Percentiles rank a stretch among this genome's conserved stretches.
These are phyloP conservation scores for Nerophis ophidion DNA, from an alignment of 2,113 vertebrate genomes.

Conservation along the genomic window DNA sequence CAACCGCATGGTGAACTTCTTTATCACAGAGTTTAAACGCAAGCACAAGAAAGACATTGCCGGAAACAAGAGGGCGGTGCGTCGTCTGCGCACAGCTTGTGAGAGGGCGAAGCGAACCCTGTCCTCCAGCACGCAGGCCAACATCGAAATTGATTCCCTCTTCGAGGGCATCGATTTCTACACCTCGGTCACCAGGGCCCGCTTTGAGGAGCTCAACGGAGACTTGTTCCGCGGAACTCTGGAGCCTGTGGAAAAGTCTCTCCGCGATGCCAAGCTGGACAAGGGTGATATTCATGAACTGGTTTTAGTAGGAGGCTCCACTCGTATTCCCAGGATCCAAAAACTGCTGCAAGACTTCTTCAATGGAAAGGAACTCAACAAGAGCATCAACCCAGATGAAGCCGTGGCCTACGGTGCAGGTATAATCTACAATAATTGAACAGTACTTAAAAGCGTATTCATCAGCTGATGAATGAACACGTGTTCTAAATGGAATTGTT, in stretches of 20 bases:
- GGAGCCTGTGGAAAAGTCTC: conserved; percentile 67
- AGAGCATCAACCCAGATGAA: conserved; percentile 70
- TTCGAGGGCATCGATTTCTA: conserved; percentile 91
- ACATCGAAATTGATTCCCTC: conserved; percentile 80
- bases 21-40: conserved; percentile 71
- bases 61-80: conserved; percentile 71
- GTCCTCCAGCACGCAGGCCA: conserved; percentile 75
- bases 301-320: conserved; percentile 65
- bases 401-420: conserved; percentile 73
- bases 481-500: not conserved
- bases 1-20: conserved; percentile 73
- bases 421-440: conserved; percentile 6
- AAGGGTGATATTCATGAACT: conserved; percentile 64
- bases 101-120: conserved; percentile 73
- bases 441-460: not conserved
- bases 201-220: conserved; percentile 86
- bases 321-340: conserved; percentile 71
- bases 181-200: conserved; percentile 89
- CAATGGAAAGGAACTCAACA: conserved; percentile 66
- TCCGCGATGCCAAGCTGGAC: conserved; percentile 67
- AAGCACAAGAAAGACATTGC: conserved; percentile 73
- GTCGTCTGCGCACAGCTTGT: conserved; percentile 69
- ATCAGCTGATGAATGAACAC: not conserved
- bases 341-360: conserved; percentile 72
- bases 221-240: conserved; percentile 71